Conservation (phyloP, 2,797 vertebrate species). For the Podargus strigoides region DNA sequence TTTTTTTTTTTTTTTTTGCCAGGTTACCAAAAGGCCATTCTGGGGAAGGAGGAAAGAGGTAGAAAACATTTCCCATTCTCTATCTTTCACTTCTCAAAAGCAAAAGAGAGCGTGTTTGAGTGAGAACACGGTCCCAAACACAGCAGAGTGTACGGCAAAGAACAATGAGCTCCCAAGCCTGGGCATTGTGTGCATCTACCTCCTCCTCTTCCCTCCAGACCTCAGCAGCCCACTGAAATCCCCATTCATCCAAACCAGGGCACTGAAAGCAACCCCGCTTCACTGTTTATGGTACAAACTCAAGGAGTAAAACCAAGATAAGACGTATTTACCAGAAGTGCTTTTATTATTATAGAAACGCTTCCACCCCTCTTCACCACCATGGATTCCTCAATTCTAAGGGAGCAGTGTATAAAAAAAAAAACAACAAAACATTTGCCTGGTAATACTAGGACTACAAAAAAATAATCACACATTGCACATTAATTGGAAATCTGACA, state of each 20-base stretch:
- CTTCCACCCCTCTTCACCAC: conserved; percentile 38
- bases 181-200: conserved; percentile 47
- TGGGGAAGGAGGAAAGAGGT: not conserved
- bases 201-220: conserved; percentile 24
- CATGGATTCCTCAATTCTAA: conserved; percentile 17
- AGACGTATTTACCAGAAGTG: conserved; percentile 21
- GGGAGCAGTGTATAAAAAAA: conserved; percentile 16
- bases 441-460: not conserved
- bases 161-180: conserved; percentile 75
- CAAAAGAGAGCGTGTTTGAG: not conserved
- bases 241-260: not conserved
- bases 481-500: not conserved
- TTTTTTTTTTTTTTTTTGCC: too few relatives aligned
- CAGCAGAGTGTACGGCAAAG: conserved; percentile 53
- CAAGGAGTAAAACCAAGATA: not conserved
- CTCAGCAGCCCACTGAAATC: not conserved
- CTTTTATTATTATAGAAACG: conserved; percentile 46
- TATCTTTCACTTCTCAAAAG: not conserved
- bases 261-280: not conserved
- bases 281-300: not conserved
- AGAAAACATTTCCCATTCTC: not conserved
- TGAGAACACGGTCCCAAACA: conserved; percentile 59
- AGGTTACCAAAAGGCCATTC: not conserved
- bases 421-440: not conserved
- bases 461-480: not conserved